Conservation (phyloP, 2,113 vertebrate genomes). For the Plecturocebus donacophilus region DNA sequence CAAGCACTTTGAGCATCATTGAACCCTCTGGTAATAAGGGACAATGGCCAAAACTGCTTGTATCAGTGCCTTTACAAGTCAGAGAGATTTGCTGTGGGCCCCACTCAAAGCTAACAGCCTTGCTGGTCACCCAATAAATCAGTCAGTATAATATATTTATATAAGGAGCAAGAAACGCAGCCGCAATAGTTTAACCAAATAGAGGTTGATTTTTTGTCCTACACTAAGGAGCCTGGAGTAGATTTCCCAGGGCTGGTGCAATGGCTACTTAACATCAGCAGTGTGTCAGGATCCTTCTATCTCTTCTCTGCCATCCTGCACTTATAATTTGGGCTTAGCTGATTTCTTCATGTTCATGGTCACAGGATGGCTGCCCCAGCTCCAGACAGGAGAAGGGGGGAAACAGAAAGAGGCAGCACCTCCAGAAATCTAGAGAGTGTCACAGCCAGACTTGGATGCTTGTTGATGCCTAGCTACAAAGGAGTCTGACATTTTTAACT, state of each 20-base stretch:
- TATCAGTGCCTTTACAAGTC: background rate
- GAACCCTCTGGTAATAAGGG: background rate
- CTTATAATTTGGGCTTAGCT: background rate
- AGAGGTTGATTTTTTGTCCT: background rate
- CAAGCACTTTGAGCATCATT: background rate
- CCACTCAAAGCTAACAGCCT: background rate
- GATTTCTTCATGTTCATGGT: background rate
- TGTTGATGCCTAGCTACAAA: background rate
- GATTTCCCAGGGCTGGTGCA: background rate
- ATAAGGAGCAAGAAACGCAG: background rate
- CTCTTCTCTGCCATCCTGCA: background rate
- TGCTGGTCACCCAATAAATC: background rate
- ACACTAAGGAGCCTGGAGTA: background rate
- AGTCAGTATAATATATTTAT: background rate
- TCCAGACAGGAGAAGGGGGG: background rate
- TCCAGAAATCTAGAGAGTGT: background rate
- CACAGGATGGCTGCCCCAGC: background rate
- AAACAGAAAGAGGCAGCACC: background rate
- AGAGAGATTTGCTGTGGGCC: background rate
- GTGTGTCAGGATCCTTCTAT: background rate
- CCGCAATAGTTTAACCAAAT: background rate
- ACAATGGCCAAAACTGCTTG: background rate
- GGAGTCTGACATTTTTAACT: background rate
- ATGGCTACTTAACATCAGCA: accelerated
- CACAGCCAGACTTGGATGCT: background rate